These are phyloP conservation scores for Polypedilum pembai DNA, from an alignment of 1,140 invertebrate genomes.

Conservation along the genomic window DNA sequence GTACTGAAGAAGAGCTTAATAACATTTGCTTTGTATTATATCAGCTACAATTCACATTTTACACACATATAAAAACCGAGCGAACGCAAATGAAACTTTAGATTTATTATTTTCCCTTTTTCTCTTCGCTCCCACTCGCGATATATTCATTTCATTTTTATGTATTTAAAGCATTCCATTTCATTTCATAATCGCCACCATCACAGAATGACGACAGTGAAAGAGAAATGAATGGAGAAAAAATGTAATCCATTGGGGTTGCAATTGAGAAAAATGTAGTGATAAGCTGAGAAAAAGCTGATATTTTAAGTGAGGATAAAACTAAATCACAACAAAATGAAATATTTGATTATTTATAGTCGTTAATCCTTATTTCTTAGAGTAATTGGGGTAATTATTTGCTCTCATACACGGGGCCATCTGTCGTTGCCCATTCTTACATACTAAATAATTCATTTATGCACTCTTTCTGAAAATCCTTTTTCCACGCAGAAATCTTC, in stretches of 20 bases:
- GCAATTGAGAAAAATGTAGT: not conserved
- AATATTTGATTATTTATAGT: too few species aligned
- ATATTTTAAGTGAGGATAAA: not conserved
- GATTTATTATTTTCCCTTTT: not conserved
- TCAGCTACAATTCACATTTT: not conserved
- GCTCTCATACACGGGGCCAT: too few species aligned
- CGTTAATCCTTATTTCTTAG: too few species aligned
- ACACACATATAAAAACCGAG: not conserved
- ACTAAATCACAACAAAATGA: too few species aligned
- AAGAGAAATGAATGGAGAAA: not conserved
- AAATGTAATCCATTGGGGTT: not conserved
- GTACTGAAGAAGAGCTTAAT: conserved; percentile 9
- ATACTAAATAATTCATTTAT: too few species aligned
- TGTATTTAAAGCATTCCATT: not conserved
- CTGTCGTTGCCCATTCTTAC: too few species aligned
- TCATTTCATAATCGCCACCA: not conserved
- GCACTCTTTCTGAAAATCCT: too few species aligned
- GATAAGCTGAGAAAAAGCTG: not conserved
- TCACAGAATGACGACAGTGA: not conserved
- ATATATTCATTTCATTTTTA: not conserved
- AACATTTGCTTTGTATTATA: not conserved
- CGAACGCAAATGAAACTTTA: not conserved
- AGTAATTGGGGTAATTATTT: too few species aligned
- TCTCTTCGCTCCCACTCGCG: not conserved
- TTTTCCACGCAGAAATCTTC: too few species aligned